Conservation (phyloP, 1,140 invertebrate genomes). For the Pseudomyrmex concolor region DNA sequence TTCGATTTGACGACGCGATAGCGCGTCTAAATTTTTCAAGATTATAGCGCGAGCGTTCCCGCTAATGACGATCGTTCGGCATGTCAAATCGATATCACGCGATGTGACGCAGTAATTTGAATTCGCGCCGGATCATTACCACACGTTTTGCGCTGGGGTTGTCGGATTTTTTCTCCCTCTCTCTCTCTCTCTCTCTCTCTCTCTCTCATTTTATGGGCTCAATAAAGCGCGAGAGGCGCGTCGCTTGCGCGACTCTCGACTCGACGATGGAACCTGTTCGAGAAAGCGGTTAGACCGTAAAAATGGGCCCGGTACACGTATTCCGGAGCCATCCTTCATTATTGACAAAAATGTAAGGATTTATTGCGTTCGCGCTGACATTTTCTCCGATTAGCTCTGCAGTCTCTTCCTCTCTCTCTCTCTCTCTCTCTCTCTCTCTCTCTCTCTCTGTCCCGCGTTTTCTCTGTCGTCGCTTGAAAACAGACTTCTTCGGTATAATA, state of each 20-base stretch:
- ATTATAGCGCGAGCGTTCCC: conserved; percentile 8
- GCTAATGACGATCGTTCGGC: conserved; percentile 39
- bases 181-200: neutral
- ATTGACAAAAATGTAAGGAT: conserved; percentile 51
- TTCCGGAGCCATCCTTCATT: conserved; percentile 12
- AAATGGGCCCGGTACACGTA: neutral
- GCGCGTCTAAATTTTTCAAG: conserved; percentile 44
- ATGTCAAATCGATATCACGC: conserved; percentile 12
- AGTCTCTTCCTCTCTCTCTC: too few species aligned
- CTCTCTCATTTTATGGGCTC: conserved; percentile 20
- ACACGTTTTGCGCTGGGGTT: neutral
- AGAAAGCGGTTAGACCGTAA: neutral
- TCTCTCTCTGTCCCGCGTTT: too few species aligned
- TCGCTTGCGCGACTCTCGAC: conserved; percentile 1
- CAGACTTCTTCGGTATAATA: conserved; percentile 5
- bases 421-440: too few species aligned
- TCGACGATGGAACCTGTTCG: conserved; percentile 44
- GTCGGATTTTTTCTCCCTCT: neutral
- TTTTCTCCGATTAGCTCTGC: conserved; percentile 36
- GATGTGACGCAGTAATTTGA: conserved; percentile 26
- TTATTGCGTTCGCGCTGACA: conserved; percentile 53
- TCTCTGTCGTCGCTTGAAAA: conserved; percentile 29
- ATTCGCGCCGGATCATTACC: conserved; percentile 31
- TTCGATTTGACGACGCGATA: conserved; percentile 24
- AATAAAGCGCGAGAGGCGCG: conserved; percentile 43